These are phyloP conservation scores for Catharus minimus DNA, from an alignment of 2,113 vertebrate species.

Conservation along the genomic window DNA sequence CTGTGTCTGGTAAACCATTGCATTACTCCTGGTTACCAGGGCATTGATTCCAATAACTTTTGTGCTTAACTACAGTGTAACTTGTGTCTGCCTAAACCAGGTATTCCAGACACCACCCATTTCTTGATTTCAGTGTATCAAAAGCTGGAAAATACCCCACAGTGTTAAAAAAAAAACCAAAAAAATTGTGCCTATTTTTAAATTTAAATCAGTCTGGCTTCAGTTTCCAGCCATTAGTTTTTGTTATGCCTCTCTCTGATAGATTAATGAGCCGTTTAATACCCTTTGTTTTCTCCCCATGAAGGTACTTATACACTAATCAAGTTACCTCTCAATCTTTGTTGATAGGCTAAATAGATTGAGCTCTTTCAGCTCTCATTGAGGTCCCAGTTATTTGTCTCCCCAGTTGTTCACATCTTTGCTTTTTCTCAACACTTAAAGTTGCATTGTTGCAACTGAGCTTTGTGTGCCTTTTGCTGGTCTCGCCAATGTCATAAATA, in stretches of 20 bases:
- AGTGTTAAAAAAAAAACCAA: neutral
- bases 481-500: constrained; percentile 30
- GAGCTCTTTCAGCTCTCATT: neutral
- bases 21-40: neutral
- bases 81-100: neutral
- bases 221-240: constrained; percentile 48
- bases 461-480: neutral
- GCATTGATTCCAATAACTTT: neutral
- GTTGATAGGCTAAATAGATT: constrained; percentile 39
- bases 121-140: neutral
- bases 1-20: rapidly evolving
- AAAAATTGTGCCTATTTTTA: neutral
- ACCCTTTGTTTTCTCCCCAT: constrained; percentile 42
- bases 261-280: constrained; percentile 65
- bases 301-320: constrained; percentile 60
- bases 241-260: constrained; percentile 41
- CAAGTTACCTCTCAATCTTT: constrained; percentile 47
- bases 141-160: neutral
- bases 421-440: neutral
- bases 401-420: neutral
- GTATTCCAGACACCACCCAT: neutral
- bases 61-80: neutral
- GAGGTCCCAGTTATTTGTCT: neutral
- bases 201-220: constrained; percentile 42
- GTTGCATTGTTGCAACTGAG: neutral